Conservation (phyloP, 2,797 vertebrate genomes). For the Gambelia wislizenii region DNA sequence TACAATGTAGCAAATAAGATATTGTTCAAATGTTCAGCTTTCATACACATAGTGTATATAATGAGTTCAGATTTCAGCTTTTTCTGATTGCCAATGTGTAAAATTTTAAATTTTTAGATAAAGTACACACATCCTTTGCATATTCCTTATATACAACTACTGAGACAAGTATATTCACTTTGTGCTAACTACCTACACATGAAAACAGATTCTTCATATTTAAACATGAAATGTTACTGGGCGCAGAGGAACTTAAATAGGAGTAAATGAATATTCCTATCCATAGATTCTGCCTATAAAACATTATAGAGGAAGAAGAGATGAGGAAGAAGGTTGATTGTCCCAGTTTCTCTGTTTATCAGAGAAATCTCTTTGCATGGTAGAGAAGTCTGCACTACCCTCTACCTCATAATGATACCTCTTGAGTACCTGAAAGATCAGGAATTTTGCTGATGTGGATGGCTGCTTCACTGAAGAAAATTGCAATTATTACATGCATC, state of each 20-base stretch:
- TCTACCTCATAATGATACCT: too few relatives aligned
- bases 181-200: neutral
- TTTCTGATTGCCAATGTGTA: neutral
- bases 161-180: neutral
- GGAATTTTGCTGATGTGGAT: too few relatives aligned
- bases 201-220: too few relatives aligned
- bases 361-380: neutral
- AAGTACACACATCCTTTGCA: neutral
- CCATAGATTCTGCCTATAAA: neutral
- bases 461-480: too few relatives aligned
- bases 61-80: neutral
- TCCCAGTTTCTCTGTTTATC: neutral
- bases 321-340: neutral
- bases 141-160: neutral
- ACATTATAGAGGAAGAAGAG: neutral
- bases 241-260: too few relatives aligned
- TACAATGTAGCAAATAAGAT: neutral
- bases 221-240: too few relatives aligned
- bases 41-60: neutral
- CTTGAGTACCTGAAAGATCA: too few relatives aligned
- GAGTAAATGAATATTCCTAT: neutral
- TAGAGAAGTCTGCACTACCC: neutral
- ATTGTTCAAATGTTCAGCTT: neutral
- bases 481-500: too few relatives aligned
- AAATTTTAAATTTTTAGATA: neutral